A percentile compares a stretch with the other conserved stretches of the same genome.
Evolutionary conservation across 2,797 vertebrate species (phyloP).

Genomic region (Leptoclinus maculatus): DNA sequence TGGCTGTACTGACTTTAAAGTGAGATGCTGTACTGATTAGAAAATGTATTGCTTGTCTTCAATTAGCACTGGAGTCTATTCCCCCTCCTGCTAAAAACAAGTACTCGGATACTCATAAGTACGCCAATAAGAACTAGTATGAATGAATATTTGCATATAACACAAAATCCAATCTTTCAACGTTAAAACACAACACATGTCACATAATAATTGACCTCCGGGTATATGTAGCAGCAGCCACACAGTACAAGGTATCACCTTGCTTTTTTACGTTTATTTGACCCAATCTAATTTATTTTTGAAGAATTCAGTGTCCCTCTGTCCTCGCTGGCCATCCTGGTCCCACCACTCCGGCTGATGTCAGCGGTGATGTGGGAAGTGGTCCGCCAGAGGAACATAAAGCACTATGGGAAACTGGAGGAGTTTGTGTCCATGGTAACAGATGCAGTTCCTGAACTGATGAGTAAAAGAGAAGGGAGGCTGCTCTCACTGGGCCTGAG

Average conservation of each 20-base stretch:
- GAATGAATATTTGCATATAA: background rate
- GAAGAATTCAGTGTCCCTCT: conserved; percentile 80
- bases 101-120: background rate
- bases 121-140: background rate
- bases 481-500: conserved; percentile 88
- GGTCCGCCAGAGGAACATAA: conserved; percentile 79
- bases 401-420: conserved; percentile 87
- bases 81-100: background rate
- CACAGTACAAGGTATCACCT: background rate
- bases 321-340: conserved; percentile 83
- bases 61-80: background rate
- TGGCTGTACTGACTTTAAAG: background rate
- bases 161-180: background rate
- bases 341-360: conserved; percentile 84
- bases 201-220: background rate
- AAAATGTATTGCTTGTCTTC: background rate
- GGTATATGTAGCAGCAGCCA: no score
- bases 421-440: conserved; percentile 88
- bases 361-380: conserved; percentile 89
- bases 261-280: conserved; percentile 1
- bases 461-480: conserved; percentile 86
- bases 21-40: background rate
- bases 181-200: background rate
- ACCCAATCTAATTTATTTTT: conserved; percentile 5
- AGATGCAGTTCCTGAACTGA: conserved; percentile 85